These are phyloP conservation scores for Microcebus murinus DNA, from an alignment of 2,113 vertebrate genomes.

Conservation along the genomic window DNA sequence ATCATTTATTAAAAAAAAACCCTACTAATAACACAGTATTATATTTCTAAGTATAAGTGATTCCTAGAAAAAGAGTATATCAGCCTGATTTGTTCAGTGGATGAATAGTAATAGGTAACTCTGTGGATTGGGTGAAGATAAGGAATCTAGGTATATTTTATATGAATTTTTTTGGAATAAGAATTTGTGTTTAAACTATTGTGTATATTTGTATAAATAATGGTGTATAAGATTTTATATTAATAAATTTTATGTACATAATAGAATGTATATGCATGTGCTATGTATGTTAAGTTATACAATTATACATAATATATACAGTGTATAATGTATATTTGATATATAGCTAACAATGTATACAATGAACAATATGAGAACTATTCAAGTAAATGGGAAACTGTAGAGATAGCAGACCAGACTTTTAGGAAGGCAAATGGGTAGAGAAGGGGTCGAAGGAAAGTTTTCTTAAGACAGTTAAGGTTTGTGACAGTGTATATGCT, in stretches of 20 bases:
- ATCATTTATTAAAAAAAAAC: background rate
- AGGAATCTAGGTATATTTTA: background rate
- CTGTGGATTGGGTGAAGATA: background rate
- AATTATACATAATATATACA: background rate
- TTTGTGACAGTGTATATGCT: background rate
- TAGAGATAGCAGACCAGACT: background rate
- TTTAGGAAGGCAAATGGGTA: background rate
- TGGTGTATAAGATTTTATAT: background rate
- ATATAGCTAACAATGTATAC: background rate
- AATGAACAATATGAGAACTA: background rate
- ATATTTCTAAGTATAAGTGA: background rate
- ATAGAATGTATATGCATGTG: background rate
- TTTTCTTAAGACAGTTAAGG: background rate
- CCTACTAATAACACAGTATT: background rate
- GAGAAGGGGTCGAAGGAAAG: background rate
- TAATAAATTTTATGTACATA: background rate
- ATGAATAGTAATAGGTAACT: background rate
- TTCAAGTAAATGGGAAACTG: background rate
- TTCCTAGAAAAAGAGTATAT: background rate
- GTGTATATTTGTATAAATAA: background rate
- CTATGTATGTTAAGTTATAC: background rate
- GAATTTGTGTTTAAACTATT: constrained; percentile 10
- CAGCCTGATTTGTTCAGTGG: background rate
- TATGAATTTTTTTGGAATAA: background rate
- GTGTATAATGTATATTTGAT: background rate